Evolutionary conservation across 2,797 vertebrate genomes (phyloP), one percentile per base, ranked within the genome.

Genomic region (Liasis olivaceus): DNA sequence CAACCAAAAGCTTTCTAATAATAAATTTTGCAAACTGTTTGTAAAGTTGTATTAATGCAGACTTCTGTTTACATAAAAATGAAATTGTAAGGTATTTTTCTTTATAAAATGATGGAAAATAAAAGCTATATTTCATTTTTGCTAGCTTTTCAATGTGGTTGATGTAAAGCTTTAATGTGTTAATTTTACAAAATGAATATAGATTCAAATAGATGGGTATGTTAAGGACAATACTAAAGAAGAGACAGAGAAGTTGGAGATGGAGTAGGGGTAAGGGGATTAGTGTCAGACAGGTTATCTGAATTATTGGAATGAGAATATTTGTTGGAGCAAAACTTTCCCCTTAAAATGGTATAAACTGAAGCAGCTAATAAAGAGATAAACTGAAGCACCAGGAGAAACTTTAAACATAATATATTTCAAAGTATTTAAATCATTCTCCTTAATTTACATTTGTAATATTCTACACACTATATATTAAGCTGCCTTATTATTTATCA

Each of bases 71-170:
- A 89, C 63, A 88, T 92, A 95, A 95, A 95, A 96, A 85, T 17
- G 15, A 91, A 95, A 93, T 93, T 59, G 86, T 72, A 94, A 95
- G 86, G 88, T 9, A 92, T 28, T 95, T 85, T 93, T 94, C 91
- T 95, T 94, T 96, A 93, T 90, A 89, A 97, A 90, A 22, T 93
- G 28, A 86, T 72, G 77, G 92, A 63, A 97, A 96, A 95, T 92
- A 5, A 94, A 91, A 60, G 58, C 90, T 94, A 85, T 94, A 94
- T 96, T 97, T 97, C 51, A 94, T 94, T 97, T 96, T 96, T 96
- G 91, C 85, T 96, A 92, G 90, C 81, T 96, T 96, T 96, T 96
- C 94, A 94, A 31, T 94, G 90, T 94, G 95, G 96, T 94, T 95
- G 66, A 97, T 96, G 90, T 89, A 93, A 93, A 95, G 64, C 85